Percentiles rank a stretch among this genome's conserved stretches.
These are phyloP conservation scores for Silurus glanis DNA, from an alignment of 2,113 vertebrate species.

Conservation along the genomic window DNA sequence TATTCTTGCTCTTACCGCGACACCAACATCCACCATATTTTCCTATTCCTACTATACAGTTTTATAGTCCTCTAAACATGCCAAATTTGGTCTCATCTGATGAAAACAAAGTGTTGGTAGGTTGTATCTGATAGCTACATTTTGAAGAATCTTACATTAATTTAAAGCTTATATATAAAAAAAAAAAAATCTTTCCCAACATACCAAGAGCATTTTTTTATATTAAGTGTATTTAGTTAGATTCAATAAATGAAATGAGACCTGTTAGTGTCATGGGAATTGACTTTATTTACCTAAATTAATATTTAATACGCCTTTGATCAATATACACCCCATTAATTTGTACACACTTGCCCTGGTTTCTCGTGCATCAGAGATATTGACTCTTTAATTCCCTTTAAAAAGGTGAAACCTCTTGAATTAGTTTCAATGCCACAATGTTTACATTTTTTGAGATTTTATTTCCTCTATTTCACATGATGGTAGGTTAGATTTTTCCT, in stretches of 20 bases:
- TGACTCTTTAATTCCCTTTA: conserved; percentile 64
- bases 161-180: background rate
- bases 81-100: too few species aligned
- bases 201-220: conserved; percentile 19
- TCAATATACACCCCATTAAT: conserved; percentile 61
- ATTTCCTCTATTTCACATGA: conserved; percentile 14
- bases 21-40: too few species aligned
- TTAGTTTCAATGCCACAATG: conserved; percentile 37
- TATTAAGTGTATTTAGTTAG: conserved; percentile 52
- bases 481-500: conserved; percentile 47
- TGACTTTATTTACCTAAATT: conserved; percentile 60
- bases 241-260: conserved; percentile 55
- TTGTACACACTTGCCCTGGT: conserved; percentile 45
- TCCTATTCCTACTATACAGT: too few species aligned
- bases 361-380: conserved; percentile 52
- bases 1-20: too few species aligned
- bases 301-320: conserved; percentile 63
- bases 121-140: too few species aligned
- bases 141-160: background rate
- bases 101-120: too few species aligned
- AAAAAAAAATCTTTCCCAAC: background rate
- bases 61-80: too few species aligned
- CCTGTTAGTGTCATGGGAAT: conserved; percentile 38
- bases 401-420: conserved; percentile 67
- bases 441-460: conserved; percentile 7